Evolutionary conservation across 2,888 invertebrate species (phyloP), one percentile per base, ranked within the genome.

Genomic region (Leuctra nigra): DNA sequence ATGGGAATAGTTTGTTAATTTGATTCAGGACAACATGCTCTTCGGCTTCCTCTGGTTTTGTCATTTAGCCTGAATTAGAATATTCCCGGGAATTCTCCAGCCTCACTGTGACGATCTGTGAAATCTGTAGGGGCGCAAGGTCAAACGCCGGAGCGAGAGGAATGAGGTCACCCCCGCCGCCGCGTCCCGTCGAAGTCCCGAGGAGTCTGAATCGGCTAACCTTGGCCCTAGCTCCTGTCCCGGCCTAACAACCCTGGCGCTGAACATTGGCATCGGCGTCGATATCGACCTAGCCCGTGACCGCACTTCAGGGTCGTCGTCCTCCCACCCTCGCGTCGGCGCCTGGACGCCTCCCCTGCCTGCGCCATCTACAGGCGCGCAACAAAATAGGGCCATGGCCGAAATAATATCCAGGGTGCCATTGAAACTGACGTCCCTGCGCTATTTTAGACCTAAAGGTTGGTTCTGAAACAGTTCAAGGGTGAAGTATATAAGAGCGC

Each of bases 281-380:
- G 29, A 24, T 57, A 57, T 57, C 57, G 57, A 53, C 44, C 50
- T 22, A 24, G 36, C 47, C 46, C 47, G 36, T 57, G 57, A 57
- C 57, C 57, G 57, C 24, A 41, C 41, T 23, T 22, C 53, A 52
- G 62, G 64, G 64, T 66, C 65, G 65, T 63, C 64, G 66, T 60
- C 64, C 66, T 63, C 61, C 53, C 36, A n/a, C 56, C 39, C 38
- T 29, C 29, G 52, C 55, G 44, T 4, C 22, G 44, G 11, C 23
- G 20, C 44, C 44, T n/a, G n/a, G 20, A 7, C 44, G 41, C 44
- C 44, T 22, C 44, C 44, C 23, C 22, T 20, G 2, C 44, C n/a
- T 20, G 22, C 22, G 4, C 47, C 44, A 39, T 46, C 33, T 22
- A 9, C 41, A 23, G 41, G 22, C 23, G 11, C 23, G n/a, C 4